phyloP scores from a whole-genome alignment of 1,140 invertebrate genomes.

The Frieseomelitta varia region DNA sequence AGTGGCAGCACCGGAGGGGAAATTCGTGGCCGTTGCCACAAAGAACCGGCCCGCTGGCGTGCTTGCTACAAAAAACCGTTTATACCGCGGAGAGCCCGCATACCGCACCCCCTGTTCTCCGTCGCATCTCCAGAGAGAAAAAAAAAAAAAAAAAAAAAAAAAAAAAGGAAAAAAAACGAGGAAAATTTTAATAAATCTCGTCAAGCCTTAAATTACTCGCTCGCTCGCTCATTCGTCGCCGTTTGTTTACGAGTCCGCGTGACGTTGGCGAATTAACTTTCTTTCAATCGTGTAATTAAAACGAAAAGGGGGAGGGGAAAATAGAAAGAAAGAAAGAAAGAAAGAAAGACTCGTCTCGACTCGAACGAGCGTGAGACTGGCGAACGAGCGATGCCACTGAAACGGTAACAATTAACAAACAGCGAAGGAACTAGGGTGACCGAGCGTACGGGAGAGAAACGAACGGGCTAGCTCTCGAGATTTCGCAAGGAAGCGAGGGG shows the following conservation, averaged over 20 bases:
- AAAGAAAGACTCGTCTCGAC: background rate
- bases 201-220: conserved; percentile 69
- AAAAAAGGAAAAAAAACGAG: background rate
- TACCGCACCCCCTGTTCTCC: background rate
- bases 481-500: background rate
- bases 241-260: conserved; percentile 46
- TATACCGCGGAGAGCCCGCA: conserved; percentile 56
- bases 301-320: too few relatives aligned
- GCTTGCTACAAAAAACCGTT: conserved; percentile 58
- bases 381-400: background rate
- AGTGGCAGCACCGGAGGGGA: conserved; percentile 14
- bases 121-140: background rate
- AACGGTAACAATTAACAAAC: conserved; percentile 45
- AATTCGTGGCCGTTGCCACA: conserved; percentile 40
- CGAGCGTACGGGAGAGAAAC: background rate
- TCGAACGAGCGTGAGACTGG: too few relatives aligned
- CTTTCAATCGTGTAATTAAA: conserved; percentile 64
- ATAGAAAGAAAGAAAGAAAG: background rate
- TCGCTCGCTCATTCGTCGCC: background rate
- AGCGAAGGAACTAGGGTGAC: conserved; percentile 5
- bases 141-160: background rate
- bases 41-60: conserved; percentile 12
- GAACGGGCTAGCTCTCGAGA: background rate
- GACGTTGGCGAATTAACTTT: conserved; percentile 60
- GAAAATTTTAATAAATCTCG: conserved; percentile 74